These are phyloP conservation scores for Polyommatus iphigenia DNA, from an alignment of 2,888 invertebrate genomes.

Conservation along the genomic window DNA sequence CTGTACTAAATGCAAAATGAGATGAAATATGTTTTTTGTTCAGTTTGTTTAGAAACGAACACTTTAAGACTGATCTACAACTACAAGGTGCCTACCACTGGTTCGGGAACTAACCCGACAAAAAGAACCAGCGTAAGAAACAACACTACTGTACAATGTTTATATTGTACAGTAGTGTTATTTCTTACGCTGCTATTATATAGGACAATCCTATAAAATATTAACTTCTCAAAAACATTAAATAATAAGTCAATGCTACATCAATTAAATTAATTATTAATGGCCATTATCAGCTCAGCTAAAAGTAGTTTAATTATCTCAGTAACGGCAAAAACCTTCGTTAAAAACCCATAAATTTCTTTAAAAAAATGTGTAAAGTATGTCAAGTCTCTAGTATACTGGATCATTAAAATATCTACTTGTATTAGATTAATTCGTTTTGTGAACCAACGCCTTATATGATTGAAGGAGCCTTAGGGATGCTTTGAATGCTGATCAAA, in stretches of 20 bases:
- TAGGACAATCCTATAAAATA: background rate
- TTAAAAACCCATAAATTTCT: constrained; percentile 1
- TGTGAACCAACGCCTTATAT: background rate
- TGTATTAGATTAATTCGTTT: background rate
- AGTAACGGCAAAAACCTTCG: constrained; percentile 5
- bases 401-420: constrained; percentile 20
- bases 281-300: background rate
- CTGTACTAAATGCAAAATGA: too few species aligned
- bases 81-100: too few species aligned
- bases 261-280: constrained; percentile 7
- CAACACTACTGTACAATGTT: too few species aligned
- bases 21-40: too few species aligned
- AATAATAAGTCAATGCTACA: constrained; percentile 2
- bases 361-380: background rate
- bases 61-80: too few species aligned
- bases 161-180: too few species aligned
- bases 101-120: too few species aligned
- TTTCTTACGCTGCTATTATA: background rate
- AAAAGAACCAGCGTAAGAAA: too few species aligned
- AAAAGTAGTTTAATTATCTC: background rate
- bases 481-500: background rate
- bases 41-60: too few species aligned
- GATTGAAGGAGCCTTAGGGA: background rate
- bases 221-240: background rate
- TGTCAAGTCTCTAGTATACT: constrained; percentile 20